Base-by-base conservation (phyloP, 2,113 vertebrate species). In the Monarcha castaneiventris region DNA sequence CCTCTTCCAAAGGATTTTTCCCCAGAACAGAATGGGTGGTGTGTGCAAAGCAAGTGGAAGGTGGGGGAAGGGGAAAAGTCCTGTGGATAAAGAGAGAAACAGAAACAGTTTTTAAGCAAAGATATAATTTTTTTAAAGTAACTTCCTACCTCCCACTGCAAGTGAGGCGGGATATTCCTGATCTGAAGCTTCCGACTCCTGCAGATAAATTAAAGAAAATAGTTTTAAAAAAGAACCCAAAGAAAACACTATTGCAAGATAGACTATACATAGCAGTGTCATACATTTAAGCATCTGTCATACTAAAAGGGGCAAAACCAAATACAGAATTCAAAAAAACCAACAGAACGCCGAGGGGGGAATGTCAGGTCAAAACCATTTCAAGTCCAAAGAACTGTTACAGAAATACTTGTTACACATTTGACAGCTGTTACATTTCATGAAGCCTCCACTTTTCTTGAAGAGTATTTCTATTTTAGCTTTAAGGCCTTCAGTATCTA, bases 111-210 rank as follows among this genome's bases (percentile, higher is more conserved):
- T 95, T 95, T 80, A 94, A 93, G 87, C 48, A 87, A 16, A 51
- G 41, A 91, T 41, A 90, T 3, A 46, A 79, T 41, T 91, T 96
- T 94, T 79, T 94, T 84, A 56, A 37, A 87, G 64, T 89, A 71
- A 81, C 82, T 95, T 95, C 99, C 98, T 98, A 99, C 99, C 98
- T 99, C 99, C 99, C 99, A 99, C 97, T 99, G 99, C 98, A 99
- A 98, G 95, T 99, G 99, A 97, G 99, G 99, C 66, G 99, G 99
- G 97, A 99, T 99, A 97, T 99, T 99, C 98, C 99, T 98, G 97
- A 99, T 98, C 98, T 99, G 99, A 97, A 99, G 98, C 95, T 99
- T 99, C 97, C 99, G 99, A 98, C 98, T 99, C 98, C 99, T 99
- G 97, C 52, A 96, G 49, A 97, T 30, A 91, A 87, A 97, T 83